Percentiles rank a stretch among this genome's conserved stretches.
phyloP scores from a whole-genome alignment of 2,797 vertebrate genomes.

The Lates japonicus region DNA sequence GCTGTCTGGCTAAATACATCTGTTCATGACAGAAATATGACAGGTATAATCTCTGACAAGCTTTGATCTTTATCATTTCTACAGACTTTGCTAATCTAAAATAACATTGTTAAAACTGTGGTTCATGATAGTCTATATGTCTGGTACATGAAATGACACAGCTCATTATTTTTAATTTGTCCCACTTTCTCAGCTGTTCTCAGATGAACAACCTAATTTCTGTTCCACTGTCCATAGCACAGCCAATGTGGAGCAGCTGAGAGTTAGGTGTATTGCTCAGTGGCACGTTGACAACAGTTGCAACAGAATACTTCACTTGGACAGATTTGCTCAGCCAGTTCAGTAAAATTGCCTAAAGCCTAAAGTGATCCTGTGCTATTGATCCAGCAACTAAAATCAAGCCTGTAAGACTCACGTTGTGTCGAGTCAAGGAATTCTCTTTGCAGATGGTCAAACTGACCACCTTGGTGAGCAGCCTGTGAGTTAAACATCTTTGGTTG shows the following conservation, averaged over 20 bases:
- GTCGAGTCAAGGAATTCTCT: slow-evolving; percentile 90
- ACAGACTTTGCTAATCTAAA: neutral
- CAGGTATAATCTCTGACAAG: neutral
- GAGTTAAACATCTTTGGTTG: slow-evolving; percentile 82
- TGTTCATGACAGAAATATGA: slow-evolving; percentile 1
- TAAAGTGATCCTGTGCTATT: neutral
- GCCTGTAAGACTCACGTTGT: slow-evolving; percentile 84
- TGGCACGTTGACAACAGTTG: neutral
- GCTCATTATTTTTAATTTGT: neutral
- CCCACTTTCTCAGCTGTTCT: neutral
- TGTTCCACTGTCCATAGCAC: neutral
- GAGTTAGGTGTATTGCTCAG: slow-evolving; percentile 1
- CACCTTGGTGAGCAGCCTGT: slow-evolving; percentile 79
- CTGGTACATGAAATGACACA: neutral
- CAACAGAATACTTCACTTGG: neutral
- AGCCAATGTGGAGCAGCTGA: neutral
- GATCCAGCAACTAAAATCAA: slow-evolving; percentile 6
- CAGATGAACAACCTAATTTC: neutral
- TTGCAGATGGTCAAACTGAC: slow-evolving; percentile 89
- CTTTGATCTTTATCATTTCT: neutral
- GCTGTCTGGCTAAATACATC: neutral
- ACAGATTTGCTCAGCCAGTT: neutral
- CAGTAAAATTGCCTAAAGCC: neutral
- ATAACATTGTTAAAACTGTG: neutral
- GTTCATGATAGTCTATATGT: neutral